phyloP scores from a whole-genome alignment of 2,113 vertebrate genomes.

The Phasianus colchicus region DNA sequence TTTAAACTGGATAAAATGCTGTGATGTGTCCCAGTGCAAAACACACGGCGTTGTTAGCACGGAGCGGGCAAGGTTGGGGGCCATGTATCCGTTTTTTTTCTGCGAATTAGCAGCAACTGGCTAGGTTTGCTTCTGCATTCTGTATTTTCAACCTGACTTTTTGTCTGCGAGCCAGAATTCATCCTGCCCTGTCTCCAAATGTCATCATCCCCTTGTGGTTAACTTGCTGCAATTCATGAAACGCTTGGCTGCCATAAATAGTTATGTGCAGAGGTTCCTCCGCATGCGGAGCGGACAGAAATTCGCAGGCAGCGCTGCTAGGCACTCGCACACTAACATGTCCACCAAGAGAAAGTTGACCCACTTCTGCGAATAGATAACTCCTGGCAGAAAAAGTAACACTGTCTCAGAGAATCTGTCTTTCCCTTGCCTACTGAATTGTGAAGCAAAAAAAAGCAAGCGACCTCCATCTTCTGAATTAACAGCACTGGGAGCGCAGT shows the following conservation, averaged over 20 bases:
- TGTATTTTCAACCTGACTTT: slow-evolving; percentile 55
- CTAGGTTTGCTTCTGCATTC: slow-evolving; percentile 29
- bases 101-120: not conserved
- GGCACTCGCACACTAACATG: slow-evolving; percentile 59
- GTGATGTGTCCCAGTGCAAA: not conserved
- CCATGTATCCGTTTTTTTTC: not conserved
- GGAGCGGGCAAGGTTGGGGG: not conserved
- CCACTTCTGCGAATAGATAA: slow-evolving; percentile 84
- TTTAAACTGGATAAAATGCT: not conserved
- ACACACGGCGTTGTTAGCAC: rapidly evolving
- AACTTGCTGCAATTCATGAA: slow-evolving; percentile 72
- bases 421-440: slow-evolving; percentile 68
- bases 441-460: slow-evolving; percentile 74
- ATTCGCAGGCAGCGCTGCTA: slow-evolving; percentile 50
- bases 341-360: slow-evolving; percentile 75
- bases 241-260: slow-evolving; percentile 73
- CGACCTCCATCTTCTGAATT: slow-evolving; percentile 66
- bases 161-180: slow-evolving; percentile 5
- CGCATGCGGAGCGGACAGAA: not conserved
- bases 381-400: slow-evolving; percentile 76
- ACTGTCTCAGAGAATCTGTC: slow-evolving; percentile 78
- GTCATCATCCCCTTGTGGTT: slow-evolving; percentile 74
- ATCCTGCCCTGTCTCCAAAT: slow-evolving; percentile 63
- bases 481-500: not conserved
- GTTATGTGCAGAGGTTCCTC: slow-evolving; percentile 63